These are phyloP conservation scores for Capromys pilorides DNA, from an alignment of 2,797 vertebrate species.

Conservation along the genomic window DNA sequence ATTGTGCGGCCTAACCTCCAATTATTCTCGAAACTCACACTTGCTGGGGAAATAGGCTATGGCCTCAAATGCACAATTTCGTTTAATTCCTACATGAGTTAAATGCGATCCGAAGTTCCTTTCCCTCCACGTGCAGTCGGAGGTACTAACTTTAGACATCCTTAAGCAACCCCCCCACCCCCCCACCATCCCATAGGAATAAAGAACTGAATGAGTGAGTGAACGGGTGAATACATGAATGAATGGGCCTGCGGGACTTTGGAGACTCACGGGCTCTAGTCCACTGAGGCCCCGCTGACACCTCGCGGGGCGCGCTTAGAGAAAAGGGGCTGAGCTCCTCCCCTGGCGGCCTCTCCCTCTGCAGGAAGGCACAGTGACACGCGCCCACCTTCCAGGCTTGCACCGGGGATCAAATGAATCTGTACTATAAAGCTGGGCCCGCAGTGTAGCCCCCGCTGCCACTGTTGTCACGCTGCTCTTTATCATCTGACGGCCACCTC, in stretches of 20 bases:
- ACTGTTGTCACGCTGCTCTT: no score
- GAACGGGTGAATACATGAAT: background rate
- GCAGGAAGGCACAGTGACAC: no score
- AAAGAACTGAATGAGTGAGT: background rate
- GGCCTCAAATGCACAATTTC: background rate
- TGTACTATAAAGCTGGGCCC: background rate
- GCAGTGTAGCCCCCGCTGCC: no score
- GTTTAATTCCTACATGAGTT: background rate
- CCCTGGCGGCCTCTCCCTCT: no score
- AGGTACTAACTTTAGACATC: background rate
- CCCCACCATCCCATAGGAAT: background rate
- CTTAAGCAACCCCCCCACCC: no score
- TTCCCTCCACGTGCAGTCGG: background rate
- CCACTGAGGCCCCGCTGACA: background rate
- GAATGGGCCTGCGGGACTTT: background rate
- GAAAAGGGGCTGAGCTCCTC: background rate
- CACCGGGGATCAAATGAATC: background rate
- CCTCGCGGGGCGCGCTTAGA: background rate
- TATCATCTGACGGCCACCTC: background rate
- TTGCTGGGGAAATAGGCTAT: background rate
- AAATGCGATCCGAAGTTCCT: no score
- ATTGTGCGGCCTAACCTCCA: background rate
- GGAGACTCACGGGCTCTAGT: background rate
- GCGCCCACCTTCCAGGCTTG: background rate
- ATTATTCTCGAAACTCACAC: rapidly evolving